Evolutionary conservation across 2,113 vertebrate species (phyloP).

Genomic region (Macrotus californicus): DNA sequence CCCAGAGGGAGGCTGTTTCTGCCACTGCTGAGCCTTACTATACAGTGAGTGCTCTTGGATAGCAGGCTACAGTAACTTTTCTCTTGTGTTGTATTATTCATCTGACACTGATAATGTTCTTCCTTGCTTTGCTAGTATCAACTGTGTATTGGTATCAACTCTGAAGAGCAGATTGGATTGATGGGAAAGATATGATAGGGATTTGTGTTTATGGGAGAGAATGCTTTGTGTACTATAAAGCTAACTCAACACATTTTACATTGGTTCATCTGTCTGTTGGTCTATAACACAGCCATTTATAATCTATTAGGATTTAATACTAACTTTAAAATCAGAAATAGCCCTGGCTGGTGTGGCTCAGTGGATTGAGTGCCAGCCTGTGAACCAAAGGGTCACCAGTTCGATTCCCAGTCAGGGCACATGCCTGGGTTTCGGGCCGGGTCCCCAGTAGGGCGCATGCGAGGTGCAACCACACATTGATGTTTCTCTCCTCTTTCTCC

Average conservation of each 20-base stretch:
- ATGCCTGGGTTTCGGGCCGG: too few relatives aligned
- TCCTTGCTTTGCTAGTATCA: slow-evolving; percentile 17
- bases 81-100: background rate
- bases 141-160: background rate
- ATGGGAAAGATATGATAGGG: background rate
- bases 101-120: background rate
- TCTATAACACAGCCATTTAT: background rate
- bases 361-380: too few relatives aligned
- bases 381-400: too few relatives aligned
- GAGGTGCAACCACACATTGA: too few relatives aligned
- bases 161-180: background rate
- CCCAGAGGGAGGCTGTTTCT: background rate
- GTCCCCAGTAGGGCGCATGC: too few relatives aligned
- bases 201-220: slow-evolving; percentile 38
- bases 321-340: slow-evolving; percentile 34
- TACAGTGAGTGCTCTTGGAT: background rate
- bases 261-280: background rate
- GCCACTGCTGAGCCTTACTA: background rate
- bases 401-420: too few relatives aligned
- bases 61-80: background rate
- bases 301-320: slow-evolving; percentile 17
- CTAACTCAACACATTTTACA: background rate
- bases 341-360: too few relatives aligned
- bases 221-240: slow-evolving; percentile 18
- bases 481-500: too few relatives aligned